Percentiles rank a stretch among this genome's conserved stretches.
Evolutionary conservation across 2,113 vertebrate genomes (phyloP).

Genomic region (Nannospalax galili): DNA sequence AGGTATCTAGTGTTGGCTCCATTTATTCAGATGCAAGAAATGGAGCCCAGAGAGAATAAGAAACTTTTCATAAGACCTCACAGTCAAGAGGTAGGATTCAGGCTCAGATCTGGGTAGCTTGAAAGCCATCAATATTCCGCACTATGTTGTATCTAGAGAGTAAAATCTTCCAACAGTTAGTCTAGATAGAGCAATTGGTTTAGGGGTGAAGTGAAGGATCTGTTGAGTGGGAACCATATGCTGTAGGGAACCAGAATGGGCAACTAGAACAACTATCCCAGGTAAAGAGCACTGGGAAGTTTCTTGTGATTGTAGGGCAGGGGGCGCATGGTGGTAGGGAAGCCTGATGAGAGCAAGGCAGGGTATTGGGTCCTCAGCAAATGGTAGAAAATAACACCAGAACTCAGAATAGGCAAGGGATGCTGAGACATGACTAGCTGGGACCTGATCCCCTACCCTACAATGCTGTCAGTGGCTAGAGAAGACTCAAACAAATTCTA

Average conservation of each 20-base stretch:
- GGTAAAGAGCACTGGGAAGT: neutral
- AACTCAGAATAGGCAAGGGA: neutral
- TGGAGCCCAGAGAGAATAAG: neutral
- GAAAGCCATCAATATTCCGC: neutral
- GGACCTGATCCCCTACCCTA: neutral
- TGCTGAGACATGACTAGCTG: neutral
- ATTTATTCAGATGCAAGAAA: conserved; percentile 45
- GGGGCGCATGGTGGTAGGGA: neutral
- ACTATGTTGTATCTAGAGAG: neutral
- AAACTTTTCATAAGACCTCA: neutral
- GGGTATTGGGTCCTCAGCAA: neutral
- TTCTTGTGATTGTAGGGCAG: neutral
- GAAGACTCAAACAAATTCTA: neutral
- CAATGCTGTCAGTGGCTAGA: neutral
- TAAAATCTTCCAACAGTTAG: neutral
- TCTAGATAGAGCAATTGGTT: neutral
- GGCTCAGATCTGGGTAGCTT: neutral
- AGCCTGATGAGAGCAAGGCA: neutral
- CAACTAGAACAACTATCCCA: neutral
- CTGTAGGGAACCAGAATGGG: neutral
- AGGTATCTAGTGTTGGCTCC: neutral
- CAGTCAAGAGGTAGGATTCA: neutral
- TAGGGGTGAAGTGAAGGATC: neutral
- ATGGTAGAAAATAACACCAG: neutral
- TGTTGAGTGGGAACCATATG: neutral